Base-by-base conservation (phyloP, 2,113 vertebrate species). In the Sceloporus undulatus region DNA sequence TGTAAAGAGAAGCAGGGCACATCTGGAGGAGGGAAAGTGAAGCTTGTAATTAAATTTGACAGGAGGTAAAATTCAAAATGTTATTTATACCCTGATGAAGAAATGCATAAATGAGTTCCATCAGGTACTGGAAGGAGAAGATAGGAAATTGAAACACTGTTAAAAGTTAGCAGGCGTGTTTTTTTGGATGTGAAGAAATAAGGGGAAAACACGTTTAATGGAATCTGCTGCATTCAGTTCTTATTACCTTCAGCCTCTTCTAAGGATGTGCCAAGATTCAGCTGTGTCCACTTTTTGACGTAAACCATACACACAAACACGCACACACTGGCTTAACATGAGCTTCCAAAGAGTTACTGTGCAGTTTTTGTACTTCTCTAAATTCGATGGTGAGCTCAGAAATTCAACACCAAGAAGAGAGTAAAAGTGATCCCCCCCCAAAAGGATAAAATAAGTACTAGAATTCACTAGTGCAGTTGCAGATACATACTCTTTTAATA, bases 1-100 rank as follows among this genome's bases (percentile, higher is more conserved):
- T 62, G 85, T 90, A 89, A 90, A 88, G 68, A 90, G 65, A 86
- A 90, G 82, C 76, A 85, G 82, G 80, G 4, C 84, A 71, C 1
- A 0, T 10, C 29, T 21, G 88, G 79, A 0, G 25, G 82, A 83
- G 87, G 73, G 79, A 91, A 78, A 62, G 1, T 13, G 73, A 92
- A 87, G 73, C 52, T 56, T 71, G 52, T 92, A 91, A 94, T 93
- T 94, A 94, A 91, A 85, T 71, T 40, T 89, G 92, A 90, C 87
- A 90, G 86, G 42, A 90, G 83, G 83, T 66, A 74, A 87, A 92
- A 92, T 9, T 11, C 29, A 84, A 86, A 92, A 81, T 34, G 34
- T 34, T 93, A 90, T 93, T 92, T 92, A 19, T 38, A 52, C 23
- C n/a, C 27, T 83, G 90, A 85, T 52, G 42, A 88, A 78, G 68